Base-by-base conservation (phyloP, 2,888 invertebrate genomes). In the Acanthosepion lycidas region DNA sequence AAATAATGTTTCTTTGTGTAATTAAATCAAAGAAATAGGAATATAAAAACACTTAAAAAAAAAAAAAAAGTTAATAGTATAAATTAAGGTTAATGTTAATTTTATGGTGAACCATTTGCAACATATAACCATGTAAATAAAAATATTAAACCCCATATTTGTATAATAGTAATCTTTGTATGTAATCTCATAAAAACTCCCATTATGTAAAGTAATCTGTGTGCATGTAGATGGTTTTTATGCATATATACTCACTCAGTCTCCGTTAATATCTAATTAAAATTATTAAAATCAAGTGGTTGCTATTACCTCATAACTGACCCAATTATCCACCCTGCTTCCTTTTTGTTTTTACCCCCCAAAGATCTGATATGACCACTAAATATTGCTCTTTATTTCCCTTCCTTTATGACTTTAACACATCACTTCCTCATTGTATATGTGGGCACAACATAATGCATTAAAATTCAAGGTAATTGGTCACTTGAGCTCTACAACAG, bases 401-500 rank as follows among this genome's bases (percentile, higher is more conserved):
- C 64, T 26, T 64, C 64, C 6, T 20, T 28, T 8, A 64, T 23
- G 28, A 64, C 64, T 28, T 28, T 5, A 6, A 64, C 64, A 64
- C 18, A 64, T 20, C 20, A 55, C 64, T 64, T 28, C 6, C 20
- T 64, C 28, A 64, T 28, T 8, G 9, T 3, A 78, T 78, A 18
- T 78, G n/a, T 28, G n/a, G 28, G 78, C 78, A 78, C 2, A n/a
- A 78, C 28, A n/a, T 78, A 78, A 78, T 78, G 18, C 28, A 78
- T 78, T 59, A 59, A 23, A 59, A 59, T 55, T 20, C 55, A 55
- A 64, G 64, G 6, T 64, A 64, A 64, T 78, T 78, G 78, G 78
- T 78, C 78, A n/a, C 78, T 78, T 78, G 78, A 78, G 78, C n/a
- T 78, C 78, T 78, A 9, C 78, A 78, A 78, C 78, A 78, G 78